Evolutionary conservation across 2,888 invertebrate genomes (phyloP).

Genomic region (Gymnoscelis rufifasciata): DNA sequence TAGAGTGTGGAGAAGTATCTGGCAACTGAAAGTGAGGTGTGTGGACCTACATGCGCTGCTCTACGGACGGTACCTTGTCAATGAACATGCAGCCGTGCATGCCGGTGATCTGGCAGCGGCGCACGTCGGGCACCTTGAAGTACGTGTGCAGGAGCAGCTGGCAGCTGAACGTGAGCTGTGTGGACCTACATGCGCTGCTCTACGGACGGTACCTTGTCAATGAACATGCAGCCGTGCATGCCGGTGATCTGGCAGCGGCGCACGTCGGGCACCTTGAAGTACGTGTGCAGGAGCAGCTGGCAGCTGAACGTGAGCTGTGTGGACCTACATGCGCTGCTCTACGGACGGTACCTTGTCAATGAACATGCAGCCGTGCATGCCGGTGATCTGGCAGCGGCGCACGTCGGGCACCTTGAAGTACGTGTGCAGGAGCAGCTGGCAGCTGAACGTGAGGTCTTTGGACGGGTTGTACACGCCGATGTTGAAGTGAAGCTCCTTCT

Average conservation of each 20-base stretch:
- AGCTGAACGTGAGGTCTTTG: conserved; percentile 93
- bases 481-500: conserved; percentile 95
- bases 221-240: conserved; percentile 92
- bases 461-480: conserved; percentile 96
- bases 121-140: conserved; percentile 96
- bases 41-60: too few species aligned
- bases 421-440: conserved; percentile 95
- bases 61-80: too few species aligned
- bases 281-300: conserved; percentile 96
- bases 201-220: conserved; percentile 96
- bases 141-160: too few species aligned
- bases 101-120: conserved; percentile 94
- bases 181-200: too few species aligned
- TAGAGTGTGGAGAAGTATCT: too few species aligned
- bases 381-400: conserved; percentile 92
- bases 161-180: too few species aligned
- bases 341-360: conserved; percentile 87
- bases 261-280: conserved; percentile 97
- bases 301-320: conserved; percentile 94
- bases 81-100: conserved; percentile 94
- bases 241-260: conserved; percentile 94
- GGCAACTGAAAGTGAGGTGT: too few species aligned
- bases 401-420: conserved; percentile 98
- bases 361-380: conserved; percentile 93
- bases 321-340: too few species aligned